Evolutionary conservation across 1,140 invertebrate genomes (phyloP).

Genomic region (Anadara kagoshimensis): DNA sequence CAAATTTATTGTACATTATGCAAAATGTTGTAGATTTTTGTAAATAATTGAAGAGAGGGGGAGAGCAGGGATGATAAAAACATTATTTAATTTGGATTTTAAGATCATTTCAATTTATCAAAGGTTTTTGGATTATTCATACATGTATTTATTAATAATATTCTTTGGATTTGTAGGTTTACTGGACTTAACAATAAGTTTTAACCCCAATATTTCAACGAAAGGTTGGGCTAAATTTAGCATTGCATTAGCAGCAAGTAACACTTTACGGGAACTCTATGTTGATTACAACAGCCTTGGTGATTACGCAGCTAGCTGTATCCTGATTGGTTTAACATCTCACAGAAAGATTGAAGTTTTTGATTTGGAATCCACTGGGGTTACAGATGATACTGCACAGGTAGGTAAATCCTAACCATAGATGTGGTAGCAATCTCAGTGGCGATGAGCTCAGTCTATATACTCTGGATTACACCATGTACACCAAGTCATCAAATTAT

Average conservation of each 20-base stretch:
- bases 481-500: too few species aligned
- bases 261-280: conserved; percentile 48
- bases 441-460: too few species aligned
- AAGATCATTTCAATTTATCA: too few species aligned
- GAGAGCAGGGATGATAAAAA: too few species aligned
- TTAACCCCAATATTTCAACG: conserved; percentile 55
- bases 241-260: conserved; percentile 58
- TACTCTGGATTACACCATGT: too few species aligned
- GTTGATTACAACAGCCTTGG: conserved; percentile 65
- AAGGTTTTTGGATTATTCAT: too few species aligned
- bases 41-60: too few species aligned
- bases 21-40: too few species aligned
- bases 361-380: conserved; percentile 59
- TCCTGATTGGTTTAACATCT: conserved; percentile 51
- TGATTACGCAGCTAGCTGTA: conserved; percentile 60
- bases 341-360: conserved; percentile 50
- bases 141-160: too few species aligned
- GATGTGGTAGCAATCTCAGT: accelerated
- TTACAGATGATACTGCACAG: conserved; percentile 59
- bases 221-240: conserved; percentile 60
- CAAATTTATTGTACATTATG: too few species aligned
- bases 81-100: too few species aligned
- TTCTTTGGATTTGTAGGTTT: conserved; percentile 44
- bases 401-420: conserved; percentile 28
- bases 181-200: conserved; percentile 61